A percentile compares a stretch with the other conserved stretches of the same genome.
Evolutionary conservation across 2,797 vertebrate species (phyloP).

Genomic region (Corythornis leucogaster): DNA sequence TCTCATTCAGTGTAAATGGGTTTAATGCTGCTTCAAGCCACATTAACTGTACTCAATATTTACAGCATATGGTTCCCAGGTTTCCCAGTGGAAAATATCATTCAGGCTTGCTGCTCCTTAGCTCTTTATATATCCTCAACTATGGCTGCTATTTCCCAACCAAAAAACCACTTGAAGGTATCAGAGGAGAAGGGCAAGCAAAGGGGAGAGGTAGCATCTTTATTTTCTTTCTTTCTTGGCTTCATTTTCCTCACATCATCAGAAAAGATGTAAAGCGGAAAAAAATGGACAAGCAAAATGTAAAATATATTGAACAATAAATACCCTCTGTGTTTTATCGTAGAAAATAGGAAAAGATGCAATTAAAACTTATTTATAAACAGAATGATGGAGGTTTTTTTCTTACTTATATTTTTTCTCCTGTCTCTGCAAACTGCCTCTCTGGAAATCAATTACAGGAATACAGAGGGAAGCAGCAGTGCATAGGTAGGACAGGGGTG

Average conservation of each 20-base stretch:
- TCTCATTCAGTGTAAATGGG: not conserved
- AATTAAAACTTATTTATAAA: not conserved
- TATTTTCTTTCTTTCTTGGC: not conserved
- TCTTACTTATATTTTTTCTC: not conserved
- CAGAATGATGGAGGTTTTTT: accelerated
- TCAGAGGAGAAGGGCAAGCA: not conserved
- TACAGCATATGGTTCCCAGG: constrained; percentile 18
- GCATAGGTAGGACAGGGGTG: not conserved
- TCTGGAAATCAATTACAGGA: not conserved
- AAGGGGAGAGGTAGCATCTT: not conserved
- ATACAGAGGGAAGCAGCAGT: not conserved
- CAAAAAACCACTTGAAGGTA: not conserved
- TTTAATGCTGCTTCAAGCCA: constrained; percentile 48
- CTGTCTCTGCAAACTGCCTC: accelerated
- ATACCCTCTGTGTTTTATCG: not conserved
- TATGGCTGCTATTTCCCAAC: not conserved
- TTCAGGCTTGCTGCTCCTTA: not conserved
- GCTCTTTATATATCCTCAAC: not conserved
- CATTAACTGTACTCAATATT: constrained; percentile 26
- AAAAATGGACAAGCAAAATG: not conserved
- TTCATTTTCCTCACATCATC: not conserved
- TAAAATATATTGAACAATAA: not conserved
- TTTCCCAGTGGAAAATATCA: constrained; percentile 19
- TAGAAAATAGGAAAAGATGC: not conserved
- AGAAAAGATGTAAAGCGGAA: not conserved